These are phyloP conservation scores for Linurgus olivaceus DNA, from an alignment of 2,797 vertebrate genomes.

Conservation along the genomic window DNA sequence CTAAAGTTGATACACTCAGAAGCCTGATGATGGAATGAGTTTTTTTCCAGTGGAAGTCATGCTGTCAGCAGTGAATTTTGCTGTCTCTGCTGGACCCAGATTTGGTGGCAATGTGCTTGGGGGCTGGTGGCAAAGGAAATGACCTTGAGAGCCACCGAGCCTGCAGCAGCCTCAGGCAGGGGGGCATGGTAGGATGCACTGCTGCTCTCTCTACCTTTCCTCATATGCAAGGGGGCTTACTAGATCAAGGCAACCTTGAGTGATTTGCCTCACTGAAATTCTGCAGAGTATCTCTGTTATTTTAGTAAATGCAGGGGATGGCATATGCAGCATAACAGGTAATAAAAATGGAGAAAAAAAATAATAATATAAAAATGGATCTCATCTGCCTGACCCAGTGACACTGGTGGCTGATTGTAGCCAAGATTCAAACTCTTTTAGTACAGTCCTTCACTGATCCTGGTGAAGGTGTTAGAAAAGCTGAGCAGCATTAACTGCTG, in stretches of 20 bases:
- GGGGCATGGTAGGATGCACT: neutral
- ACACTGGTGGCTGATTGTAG: neutral
- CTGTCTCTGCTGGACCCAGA: neutral
- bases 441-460: neutral
- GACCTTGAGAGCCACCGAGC: neutral
- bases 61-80: neutral
- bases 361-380: neutral
- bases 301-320: neutral
- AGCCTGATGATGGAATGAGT: neutral
- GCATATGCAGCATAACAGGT: neutral
- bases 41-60: neutral
- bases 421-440: neutral
- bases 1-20: neutral
- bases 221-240: neutral
- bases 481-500: neutral
- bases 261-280: neutral
- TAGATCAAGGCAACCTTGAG: neutral
- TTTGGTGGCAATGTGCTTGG: neutral
- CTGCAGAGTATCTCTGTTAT: neutral
- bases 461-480: neutral
- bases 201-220: neutral
- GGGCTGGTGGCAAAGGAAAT: neutral
- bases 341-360: neutral
- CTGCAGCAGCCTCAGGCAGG: neutral
- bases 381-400: neutral